Evolutionary conservation across 2,113 vertebrate species (phyloP).

Genomic region (Nibea coibor): DNA sequence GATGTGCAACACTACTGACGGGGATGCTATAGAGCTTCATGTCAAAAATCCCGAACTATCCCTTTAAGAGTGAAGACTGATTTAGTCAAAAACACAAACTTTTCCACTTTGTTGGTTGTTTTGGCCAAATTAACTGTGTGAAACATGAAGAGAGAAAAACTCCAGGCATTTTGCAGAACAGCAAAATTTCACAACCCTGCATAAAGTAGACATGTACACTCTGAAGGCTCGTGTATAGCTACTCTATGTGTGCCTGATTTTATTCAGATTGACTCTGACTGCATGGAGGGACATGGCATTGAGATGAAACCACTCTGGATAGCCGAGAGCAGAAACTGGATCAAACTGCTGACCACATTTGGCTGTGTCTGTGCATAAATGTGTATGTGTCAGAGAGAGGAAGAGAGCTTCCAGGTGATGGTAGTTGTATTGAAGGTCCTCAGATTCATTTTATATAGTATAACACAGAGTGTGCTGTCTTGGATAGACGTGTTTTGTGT

Average conservation of each 20-base stretch:
- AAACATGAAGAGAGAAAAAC: too few relatives aligned
- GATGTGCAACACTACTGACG: too few relatives aligned
- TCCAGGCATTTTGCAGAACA: not conserved
- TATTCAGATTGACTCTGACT: conserved; percentile 59
- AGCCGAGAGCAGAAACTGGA: conserved; percentile 57
- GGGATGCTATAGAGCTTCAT: too few relatives aligned
- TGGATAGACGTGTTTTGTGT: conserved; percentile 22
- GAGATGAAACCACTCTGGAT: conserved; percentile 68
- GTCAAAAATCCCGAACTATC: too few relatives aligned
- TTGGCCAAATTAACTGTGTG: not conserved
- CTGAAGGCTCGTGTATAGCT: conserved; percentile 16
- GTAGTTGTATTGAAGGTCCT: conserved; percentile 15
- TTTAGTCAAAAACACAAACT: not conserved
- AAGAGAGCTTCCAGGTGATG: conserved; percentile 19
- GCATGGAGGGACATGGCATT: conserved; percentile 32
- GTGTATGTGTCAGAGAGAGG: conserved; percentile 17
- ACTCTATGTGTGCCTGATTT: conserved; percentile 30
- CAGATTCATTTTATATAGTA: conserved; percentile 19
- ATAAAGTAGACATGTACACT: conserved; percentile 15
- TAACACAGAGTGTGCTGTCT: not conserved
- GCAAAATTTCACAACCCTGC: not conserved
- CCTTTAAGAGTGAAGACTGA: not conserved
- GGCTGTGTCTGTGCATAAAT: conserved; percentile 36
- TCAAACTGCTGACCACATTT: conserved; percentile 62
- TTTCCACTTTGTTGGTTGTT: not conserved